These are phyloP conservation scores for Cheirogaleus major DNA, from an alignment of 2,797 vertebrate species.

Conservation along the genomic window DNA sequence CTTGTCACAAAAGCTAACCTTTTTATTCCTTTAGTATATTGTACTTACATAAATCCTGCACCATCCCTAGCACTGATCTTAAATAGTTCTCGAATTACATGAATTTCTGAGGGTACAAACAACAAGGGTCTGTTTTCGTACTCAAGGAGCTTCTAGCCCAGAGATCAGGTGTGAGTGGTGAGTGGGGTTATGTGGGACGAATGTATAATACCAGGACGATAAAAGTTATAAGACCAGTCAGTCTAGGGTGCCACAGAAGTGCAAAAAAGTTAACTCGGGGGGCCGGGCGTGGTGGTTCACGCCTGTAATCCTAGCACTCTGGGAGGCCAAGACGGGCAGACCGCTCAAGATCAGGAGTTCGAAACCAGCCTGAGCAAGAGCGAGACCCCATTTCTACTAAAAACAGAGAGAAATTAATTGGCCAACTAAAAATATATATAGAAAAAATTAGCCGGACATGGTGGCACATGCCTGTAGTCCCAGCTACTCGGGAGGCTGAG, in stretches of 20 bases:
- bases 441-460: too few species aligned
- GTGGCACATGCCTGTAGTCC: too few species aligned
- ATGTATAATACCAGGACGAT: not conserved
- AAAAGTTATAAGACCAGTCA: not conserved
- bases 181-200: not conserved
- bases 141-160: not conserved
- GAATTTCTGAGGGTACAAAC: slow-evolving; percentile 4
- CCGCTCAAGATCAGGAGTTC: too few species aligned
- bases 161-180: not conserved
- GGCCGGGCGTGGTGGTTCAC: too few species aligned
- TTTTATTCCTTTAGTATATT: slow-evolving; percentile 11
- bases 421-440: too few species aligned
- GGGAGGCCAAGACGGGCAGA: too few species aligned
- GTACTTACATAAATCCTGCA: slow-evolving; percentile 20
- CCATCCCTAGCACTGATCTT: slow-evolving; percentile 3
- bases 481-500: too few species aligned
- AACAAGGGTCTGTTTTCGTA: not conserved
- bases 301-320: too few species aligned
- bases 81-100: not conserved
- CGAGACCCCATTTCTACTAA: too few species aligned
- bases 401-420: too few species aligned
- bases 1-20: slow-evolving; percentile 5
- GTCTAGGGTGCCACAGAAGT: not conserved
- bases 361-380: too few species aligned
- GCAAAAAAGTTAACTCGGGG: not conserved